Base-by-base conservation (phyloP, 2,113 vertebrate genomes). In the Amblyopsis rosae region DNA sequence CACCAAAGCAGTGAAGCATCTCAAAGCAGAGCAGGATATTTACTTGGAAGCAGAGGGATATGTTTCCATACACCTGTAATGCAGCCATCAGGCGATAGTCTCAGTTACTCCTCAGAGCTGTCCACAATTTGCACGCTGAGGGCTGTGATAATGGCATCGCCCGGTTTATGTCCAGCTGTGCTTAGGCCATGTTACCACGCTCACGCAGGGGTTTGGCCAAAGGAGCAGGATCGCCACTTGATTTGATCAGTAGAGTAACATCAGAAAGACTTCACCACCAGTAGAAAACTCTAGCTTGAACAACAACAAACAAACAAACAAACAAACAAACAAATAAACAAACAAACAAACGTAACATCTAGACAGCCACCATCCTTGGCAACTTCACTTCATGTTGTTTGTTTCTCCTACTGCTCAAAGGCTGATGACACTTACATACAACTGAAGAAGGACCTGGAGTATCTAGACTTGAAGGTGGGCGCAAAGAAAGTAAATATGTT, bases 371-470 rank as follows among this genome's bases (percentile, higher is more conserved):
- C 74, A 85, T 79, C 65, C 68, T 82, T 73, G 87, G 79, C 75
- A 86, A 76, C 82, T 87, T 90, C 65, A 77, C 80, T 87, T 89
- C 86, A 87, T 86, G 68, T 90, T 83, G 92, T 91, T 73, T 91
- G 79, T 85, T 70, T 83, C 73, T 82, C 84, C 60, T 3, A 70
- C 70, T 93, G 81, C 77, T 92, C 89, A 78, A 94, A 98, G 98
- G 96, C 95, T 71, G 98, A 99, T 84, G 98, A 99, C 83, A 99
- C 97, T 86, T 99, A 99, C 13, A 93, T 96, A 72, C 97, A 98
- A 89, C 92, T 99, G 92, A 99, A 99, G 95, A 98, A 98, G 92
- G 95, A 98, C 87, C 92, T 99, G 92, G 98, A 99, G 88, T 99
- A 99, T 93, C 92, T 99, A 82, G 98, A 99, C 88, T 92, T 99